phyloP scores from a whole-genome alignment of 2,888 invertebrate genomes.

The Pachymerium ferrugineum region DNA sequence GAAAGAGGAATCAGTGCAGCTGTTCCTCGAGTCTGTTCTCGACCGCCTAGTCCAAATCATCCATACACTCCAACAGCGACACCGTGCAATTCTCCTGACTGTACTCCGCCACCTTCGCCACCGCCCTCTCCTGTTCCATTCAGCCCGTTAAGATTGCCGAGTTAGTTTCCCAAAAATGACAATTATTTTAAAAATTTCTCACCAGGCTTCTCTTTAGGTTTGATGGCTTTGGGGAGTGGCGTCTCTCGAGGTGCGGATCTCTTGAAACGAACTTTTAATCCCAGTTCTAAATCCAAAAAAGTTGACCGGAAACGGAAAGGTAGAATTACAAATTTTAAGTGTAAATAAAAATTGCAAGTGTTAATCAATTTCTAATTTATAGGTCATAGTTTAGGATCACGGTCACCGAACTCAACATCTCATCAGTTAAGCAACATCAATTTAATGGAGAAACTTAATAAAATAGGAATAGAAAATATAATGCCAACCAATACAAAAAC shows the following conservation, averaged over 20 bases:
- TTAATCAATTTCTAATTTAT: no score
- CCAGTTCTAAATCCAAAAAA: slow-evolving; percentile 38
- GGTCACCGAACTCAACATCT: not conserved
- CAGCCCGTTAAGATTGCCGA: slow-evolving; percentile 53
- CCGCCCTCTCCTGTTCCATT: slow-evolving; percentile 35
- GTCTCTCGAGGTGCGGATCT: slow-evolving; percentile 62
- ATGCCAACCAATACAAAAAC: slow-evolving; percentile 2
- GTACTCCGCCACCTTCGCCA: slow-evolving; percentile 50
- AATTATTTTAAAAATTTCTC: not conserved
- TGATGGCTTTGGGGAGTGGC: slow-evolving; percentile 41
- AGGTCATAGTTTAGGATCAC: not conserved
- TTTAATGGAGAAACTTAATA: slow-evolving; percentile 62
- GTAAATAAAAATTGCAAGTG: no score
- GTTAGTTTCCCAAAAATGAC: slow-evolving; percentile 42
- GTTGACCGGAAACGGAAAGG: slow-evolving; percentile 41
- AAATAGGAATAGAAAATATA: slow-evolving; percentile 58
- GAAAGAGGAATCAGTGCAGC: slow-evolving; percentile 69
- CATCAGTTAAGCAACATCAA: slow-evolving; percentile 49
- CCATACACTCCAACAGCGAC: slow-evolving; percentile 66
- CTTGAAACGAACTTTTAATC: slow-evolving; percentile 56
- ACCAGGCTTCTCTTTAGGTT: slow-evolving; percentile 44
- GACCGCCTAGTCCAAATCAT: slow-evolving; percentile 32
- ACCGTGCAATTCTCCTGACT: slow-evolving; percentile 78
- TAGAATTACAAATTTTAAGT: slow-evolving; percentile 46
- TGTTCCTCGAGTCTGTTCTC: slow-evolving; percentile 52